phyloP scores from a whole-genome alignment of 2,113 vertebrate species.

The Origma solitaria region DNA sequence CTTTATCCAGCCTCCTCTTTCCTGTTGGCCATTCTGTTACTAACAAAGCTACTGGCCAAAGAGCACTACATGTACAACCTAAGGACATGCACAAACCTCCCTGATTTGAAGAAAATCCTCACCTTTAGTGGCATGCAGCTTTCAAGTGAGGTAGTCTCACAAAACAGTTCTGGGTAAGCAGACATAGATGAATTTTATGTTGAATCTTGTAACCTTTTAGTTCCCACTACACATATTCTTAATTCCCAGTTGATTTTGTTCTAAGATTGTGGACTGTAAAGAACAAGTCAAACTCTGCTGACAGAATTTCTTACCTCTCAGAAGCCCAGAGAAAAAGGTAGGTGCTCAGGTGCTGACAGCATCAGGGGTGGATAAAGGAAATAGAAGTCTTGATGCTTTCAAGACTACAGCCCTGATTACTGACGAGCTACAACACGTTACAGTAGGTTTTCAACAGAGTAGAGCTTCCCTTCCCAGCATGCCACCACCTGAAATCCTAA shows the following conservation, averaged over 20 bases:
- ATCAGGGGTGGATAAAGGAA: not conserved
- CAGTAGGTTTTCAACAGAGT: not conserved
- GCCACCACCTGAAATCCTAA: slow-evolving; percentile 49
- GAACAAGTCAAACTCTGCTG: not conserved
- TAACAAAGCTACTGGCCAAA: not conserved
- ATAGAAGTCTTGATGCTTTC: not conserved
- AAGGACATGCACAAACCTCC: not conserved
- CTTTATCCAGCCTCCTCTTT: not conserved
- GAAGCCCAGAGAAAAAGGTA: not conserved
- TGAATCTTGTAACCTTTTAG: not conserved
- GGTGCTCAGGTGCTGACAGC: not conserved
- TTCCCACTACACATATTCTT: not conserved
- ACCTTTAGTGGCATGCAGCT: not conserved
- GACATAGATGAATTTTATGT: not conserved
- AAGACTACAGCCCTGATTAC: not conserved
- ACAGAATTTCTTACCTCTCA: not conserved
- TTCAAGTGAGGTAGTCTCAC: not conserved
- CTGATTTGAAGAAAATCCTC: not conserved
- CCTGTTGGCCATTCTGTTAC: not conserved
- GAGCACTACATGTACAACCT: not conserved
- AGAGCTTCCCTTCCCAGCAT: not conserved
- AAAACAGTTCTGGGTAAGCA: not conserved
- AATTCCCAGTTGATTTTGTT: not conserved
- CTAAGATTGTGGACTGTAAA: not conserved
- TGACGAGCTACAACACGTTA: not conserved